Base-by-base conservation (phyloP, 2,797 vertebrate genomes). In the Channallabes apus region DNA sequence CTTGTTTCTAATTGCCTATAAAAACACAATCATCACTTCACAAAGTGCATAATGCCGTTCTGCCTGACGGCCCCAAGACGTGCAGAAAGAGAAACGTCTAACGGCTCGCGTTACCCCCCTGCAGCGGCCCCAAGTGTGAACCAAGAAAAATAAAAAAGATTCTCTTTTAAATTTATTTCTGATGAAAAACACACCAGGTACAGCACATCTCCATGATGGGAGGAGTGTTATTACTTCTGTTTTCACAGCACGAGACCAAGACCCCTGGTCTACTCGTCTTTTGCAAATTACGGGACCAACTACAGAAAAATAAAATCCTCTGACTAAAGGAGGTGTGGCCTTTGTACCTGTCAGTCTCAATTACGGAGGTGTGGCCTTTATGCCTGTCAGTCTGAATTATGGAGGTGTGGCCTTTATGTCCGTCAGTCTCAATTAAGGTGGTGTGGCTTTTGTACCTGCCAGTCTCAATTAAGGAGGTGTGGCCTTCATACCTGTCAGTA, bases 131-230 rank as follows among this genome's bases (percentile, higher is more conserved):
- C 20, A 22, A 85, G 80, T 62, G 85, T 80, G 73, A 80, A 20
- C 38, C 17, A 5, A 12, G 24, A 51, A 51, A 51, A 27, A 51
- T 2, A 51, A 46, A 65, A 46, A 65, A 38, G 79, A 87, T 82
- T 84, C 86, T 59, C 61, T 87, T 51, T 78, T 82, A 86, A 87
- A 84, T 81, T 62, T 64, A 82, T 86, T 83, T 84, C 73, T 86
- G 82, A 87, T 84, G 84, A 86, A 75, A 46, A 83, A 80, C 38
- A 75, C 84, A 87, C 84, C 61, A 84, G 86, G 86, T 80, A 79
- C 62, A 38, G 41, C 61, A 65, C 68, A 27, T 68, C 41, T 27
- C 14, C 22, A 27, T 58, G 54, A 77, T 41, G n/a, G 61, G 11
- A 51, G 78, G 22, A 84, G 54, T 80, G 69, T 71, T 82, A 80